Evolutionary conservation across 35 echinoderm and acorn worm genomes (phyloP).

Genomic region (Chiridota heheva): DNA sequence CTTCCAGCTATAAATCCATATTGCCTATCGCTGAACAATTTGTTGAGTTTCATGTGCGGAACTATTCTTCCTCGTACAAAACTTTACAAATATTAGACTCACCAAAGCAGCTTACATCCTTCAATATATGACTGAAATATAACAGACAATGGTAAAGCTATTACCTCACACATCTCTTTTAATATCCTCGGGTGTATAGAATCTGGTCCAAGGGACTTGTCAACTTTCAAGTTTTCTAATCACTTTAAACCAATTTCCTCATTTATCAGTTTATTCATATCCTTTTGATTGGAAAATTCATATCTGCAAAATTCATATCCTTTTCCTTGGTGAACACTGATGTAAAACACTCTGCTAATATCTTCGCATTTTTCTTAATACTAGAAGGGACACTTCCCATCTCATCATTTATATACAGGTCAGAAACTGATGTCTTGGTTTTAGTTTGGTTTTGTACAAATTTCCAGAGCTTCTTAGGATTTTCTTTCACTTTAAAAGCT

Average conservation of each 20-base stretch:
- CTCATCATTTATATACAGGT: too few species aligned
- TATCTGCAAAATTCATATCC: too few species aligned
- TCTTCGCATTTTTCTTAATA: neutral
- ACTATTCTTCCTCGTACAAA: too few species aligned
- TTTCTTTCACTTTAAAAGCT: too few species aligned
- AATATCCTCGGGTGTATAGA: neutral
- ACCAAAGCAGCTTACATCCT: neutral
- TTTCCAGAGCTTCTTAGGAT: neutral
- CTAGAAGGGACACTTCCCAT: neutral
- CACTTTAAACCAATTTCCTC: conserved; percentile 31
- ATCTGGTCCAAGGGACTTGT: conserved; percentile 10
- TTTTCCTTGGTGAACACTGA: neutral
- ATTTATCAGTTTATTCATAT: neutral
- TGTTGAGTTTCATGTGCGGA: conserved; percentile 12
- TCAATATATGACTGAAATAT: neutral
- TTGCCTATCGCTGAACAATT: neutral
- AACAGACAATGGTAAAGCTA: neutral
- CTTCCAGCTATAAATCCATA: conserved; percentile 3
- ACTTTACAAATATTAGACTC: conserved; percentile 3
- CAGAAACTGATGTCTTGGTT: too few species aligned
- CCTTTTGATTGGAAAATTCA: neutral
- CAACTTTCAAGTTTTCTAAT: too few species aligned
- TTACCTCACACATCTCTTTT: neutral
- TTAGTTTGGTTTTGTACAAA: neutral
- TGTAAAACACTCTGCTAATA: conserved; percentile 10